Base-by-base conservation (phyloP, 2,797 vertebrate genomes). In the Pelodytes ibericus region DNA sequence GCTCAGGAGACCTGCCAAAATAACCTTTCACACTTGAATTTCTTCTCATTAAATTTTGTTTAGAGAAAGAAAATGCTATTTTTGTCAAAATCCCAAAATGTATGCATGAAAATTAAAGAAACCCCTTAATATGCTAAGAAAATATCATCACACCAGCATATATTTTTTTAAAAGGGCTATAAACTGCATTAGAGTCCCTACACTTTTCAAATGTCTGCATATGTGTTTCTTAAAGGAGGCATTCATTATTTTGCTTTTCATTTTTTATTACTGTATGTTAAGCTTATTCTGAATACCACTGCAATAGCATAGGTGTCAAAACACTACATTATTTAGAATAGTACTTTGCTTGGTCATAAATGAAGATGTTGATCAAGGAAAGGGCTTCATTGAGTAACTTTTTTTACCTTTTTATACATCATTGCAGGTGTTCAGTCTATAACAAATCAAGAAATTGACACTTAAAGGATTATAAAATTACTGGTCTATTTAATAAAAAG, bases 1-100 rank as follows among this genome's bases (percentile, higher is more conserved):
- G 22, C 76, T 71, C 76, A 73, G 61, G 76, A 68, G 75, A 67
- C 20, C 44, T 79, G 76, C 76, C 76, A 73, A 73, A 79, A 79
- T 79, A 79, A 79, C 76, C 71, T 79, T 79, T 79, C 76, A 72
- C 76, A 79, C 76, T 72, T 68, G 41, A 56, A 51, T 73, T 79
- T 73, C 70, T 79, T 73, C 76, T 79, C 76, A 79, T 79, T 79
- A 79, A 79, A 79, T 73, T 68, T 79, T 79, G 71, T 79, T 79
- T 72, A 79, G 76, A 61, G 57, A 79, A 69, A 62, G 63, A 66
- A 72, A 79, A 79, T 79, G 64, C 76, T 79, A 79, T 79, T 79
- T 79, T 79, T 79, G 76, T 73, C 76, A 59, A 24, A 66, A 73
- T 73, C 71, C 71, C 76, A 79, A 79, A 79, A 73, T 79, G 76